A percentile compares a stretch with the other conserved stretches of the same genome.
These are phyloP conservation scores for Hippotragus niger DNA, from an alignment of 2,113 vertebrate species.

Conservation along the genomic window DNA sequence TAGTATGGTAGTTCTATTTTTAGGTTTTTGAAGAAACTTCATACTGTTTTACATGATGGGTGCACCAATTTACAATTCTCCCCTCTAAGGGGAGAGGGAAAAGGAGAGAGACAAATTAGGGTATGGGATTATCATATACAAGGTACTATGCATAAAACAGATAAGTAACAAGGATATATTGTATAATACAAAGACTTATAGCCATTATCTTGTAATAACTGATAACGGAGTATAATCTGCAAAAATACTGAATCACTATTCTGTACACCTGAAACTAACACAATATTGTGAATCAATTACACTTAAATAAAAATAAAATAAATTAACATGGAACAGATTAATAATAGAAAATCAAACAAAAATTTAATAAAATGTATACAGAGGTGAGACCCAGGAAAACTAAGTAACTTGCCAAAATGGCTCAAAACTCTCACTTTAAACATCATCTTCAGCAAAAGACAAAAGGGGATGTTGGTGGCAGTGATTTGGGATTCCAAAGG, in stretches of 20 bases:
- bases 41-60: background rate
- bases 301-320: background rate
- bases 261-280: background rate
- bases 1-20: background rate
- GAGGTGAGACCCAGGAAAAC: background rate
- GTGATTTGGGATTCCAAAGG: background rate
- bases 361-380: background rate
- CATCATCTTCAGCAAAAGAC: background rate
- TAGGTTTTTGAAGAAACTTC: background rate
- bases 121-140: background rate
- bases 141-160: background rate
- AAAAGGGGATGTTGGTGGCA: background rate
- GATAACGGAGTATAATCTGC: background rate
- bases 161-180: background rate
- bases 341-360: background rate
- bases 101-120: background rate
- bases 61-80: background rate
- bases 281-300: background rate
- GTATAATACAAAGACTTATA: background rate
- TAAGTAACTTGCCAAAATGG: background rate
- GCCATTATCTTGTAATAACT: background rate
- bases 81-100: background rate
- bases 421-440: background rate
- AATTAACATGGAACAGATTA: background rate
- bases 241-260: background rate